Evolutionary conservation across 1,140 invertebrate genomes (phyloP), one percentile per base, ranked within the genome.

Genomic region (Pogonomyrmex californicus): DNA sequence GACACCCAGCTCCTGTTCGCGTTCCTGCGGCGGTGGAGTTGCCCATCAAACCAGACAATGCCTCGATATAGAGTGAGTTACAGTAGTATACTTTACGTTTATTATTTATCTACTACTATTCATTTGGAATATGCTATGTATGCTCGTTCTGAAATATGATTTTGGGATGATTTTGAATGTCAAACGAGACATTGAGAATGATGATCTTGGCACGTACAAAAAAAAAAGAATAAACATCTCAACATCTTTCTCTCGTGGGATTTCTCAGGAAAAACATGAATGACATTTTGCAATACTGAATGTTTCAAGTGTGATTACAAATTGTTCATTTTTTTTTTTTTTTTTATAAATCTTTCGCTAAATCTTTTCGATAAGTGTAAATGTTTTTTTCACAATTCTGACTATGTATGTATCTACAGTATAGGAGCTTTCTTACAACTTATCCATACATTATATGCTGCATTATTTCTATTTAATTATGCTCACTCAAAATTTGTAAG

Each of bases 1-100:
- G 1, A 95, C 96, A 38, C 96, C 97, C 3, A 97, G 97, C 44
- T 96, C 97, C 36, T 99, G 98, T 94, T 98, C 98, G 2, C 95
- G 98, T 63, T 96, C 97, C n/a, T 99, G 98, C 92, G 98, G 98
- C 1, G 98, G 98, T n/a, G 98, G 98, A 62, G 98, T 99, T 2
- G 96, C 97, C 38, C 97, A 96, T 89, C 97, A 98, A 93, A 96
- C 96, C 47, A 96, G 98, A 90, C 96, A 96, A 92, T 98, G 98
- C 94, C 95, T 96, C 44, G 95, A 96, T 83, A 77, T 95, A 90
- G 96, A 96, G 96, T 97, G 95, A 96, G 95, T 94, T 86, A 82
- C 30, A 23, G 23, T n/a, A 23, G 23, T n/a, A 33, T 66, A 76
- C 6, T 49, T 81, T 44, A 41, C 23, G 4, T 49, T 17, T 38